Conservation (phyloP, 2,113 vertebrate genomes). For the Nycticebus coucang region DNA sequence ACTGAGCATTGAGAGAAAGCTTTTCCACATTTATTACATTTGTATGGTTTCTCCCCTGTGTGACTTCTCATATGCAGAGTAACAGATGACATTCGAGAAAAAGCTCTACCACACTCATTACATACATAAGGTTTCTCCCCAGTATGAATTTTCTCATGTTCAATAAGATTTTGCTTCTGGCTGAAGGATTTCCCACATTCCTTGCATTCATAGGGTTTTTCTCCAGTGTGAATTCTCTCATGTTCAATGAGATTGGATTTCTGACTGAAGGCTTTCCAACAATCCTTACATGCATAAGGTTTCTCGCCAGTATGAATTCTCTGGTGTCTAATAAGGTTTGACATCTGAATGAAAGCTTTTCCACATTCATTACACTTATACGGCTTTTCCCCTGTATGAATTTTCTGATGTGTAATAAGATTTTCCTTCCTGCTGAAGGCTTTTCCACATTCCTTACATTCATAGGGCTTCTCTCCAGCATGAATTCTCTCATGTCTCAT, state of each 20-base stretch:
- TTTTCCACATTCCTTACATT: conserved; percentile 72
- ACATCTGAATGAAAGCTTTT: conserved; percentile 77
- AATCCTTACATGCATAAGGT: conserved; percentile 74
- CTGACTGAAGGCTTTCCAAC: conserved; percentile 78
- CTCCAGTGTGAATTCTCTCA: conserved; percentile 74
- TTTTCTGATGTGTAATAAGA: conserved; percentile 76
- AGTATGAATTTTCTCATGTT: conserved; percentile 76
- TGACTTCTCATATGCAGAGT: conserved; percentile 76
- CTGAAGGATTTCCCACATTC: conserved; percentile 75
- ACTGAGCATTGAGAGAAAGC: conserved; percentile 75
- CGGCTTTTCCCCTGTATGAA: conserved; percentile 75
- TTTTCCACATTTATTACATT: conserved; percentile 77
- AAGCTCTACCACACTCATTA: conserved; percentile 76
- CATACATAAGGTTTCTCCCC: conserved; percentile 75
- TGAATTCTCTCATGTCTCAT: conserved; percentile 68
- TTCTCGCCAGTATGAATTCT: conserved; percentile 78
- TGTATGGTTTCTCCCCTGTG: conserved; percentile 76
- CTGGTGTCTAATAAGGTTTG: conserved; percentile 76
- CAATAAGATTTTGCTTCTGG: conserved; percentile 75
- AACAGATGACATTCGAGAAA: conserved; percentile 73
- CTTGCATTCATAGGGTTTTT: conserved; percentile 76
- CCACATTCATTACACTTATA: conserved; percentile 73
- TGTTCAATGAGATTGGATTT: conserved; percentile 78
- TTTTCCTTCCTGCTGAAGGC: conserved; percentile 72
- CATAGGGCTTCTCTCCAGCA: conserved; percentile 68